Evolutionary conservation across 2,113 vertebrate species (phyloP).

Genomic region (Alouatta palliata): DNA sequence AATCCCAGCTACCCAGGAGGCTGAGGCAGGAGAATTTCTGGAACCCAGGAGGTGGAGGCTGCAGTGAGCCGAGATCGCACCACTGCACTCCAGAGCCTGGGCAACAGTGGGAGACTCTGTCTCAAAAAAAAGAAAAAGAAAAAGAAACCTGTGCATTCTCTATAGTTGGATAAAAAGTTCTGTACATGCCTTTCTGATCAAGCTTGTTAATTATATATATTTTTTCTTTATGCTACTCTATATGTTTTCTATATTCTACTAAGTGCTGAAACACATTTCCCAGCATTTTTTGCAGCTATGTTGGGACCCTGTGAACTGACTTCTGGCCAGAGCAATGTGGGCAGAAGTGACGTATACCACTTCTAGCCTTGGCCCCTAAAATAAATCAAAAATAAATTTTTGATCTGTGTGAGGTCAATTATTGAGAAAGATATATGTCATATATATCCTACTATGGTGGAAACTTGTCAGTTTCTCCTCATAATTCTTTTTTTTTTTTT

Average conservation of each 20-base stretch:
- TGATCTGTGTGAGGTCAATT: neutral
- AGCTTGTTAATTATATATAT: neutral
- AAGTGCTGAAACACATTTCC: too few relatives aligned
- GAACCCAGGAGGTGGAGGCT: too few relatives aligned
- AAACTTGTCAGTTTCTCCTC: slow-evolving; percentile 21
- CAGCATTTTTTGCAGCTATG: neutral
- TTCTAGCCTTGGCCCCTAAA: neutral
- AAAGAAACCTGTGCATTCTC: neutral
- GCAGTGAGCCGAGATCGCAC: too few relatives aligned
- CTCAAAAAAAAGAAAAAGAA: too few relatives aligned
- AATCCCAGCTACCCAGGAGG: too few relatives aligned
- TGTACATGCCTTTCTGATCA: neutral
- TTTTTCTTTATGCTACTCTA: slow-evolving; percentile 19
- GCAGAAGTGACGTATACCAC: neutral
- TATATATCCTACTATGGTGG: neutral
- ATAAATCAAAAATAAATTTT: neutral
- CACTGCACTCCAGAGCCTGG: too few relatives aligned
- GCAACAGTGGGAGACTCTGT: too few relatives aligned
- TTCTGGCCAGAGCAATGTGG: neutral
- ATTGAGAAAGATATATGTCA: neutral
- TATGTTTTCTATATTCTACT: too few relatives aligned
- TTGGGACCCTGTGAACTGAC: neutral
- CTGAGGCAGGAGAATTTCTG: too few relatives aligned
- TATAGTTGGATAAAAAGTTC: neutral
- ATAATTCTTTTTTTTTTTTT: neutral